These are phyloP conservation scores for Perca schrenkii DNA, from an alignment of 2,113 vertebrate species.

Conservation along the genomic window DNA sequence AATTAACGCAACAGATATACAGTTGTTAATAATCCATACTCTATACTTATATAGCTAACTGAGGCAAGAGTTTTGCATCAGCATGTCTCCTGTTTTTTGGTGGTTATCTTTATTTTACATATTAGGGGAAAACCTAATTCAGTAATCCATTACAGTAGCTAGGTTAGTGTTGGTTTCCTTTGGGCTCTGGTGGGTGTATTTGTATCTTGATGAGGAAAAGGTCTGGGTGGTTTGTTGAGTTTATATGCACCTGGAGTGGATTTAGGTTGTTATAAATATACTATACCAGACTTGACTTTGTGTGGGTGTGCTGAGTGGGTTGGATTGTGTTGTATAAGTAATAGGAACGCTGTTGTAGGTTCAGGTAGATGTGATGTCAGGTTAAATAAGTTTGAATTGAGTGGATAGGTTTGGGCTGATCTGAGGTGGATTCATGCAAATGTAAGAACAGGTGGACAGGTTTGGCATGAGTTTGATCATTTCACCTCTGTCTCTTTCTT, in stretches of 20 bases:
- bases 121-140: neutral
- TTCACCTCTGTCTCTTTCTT: neutral
- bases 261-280: conserved; percentile 18
- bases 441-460: neutral
- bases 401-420: neutral
- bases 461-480: neutral
- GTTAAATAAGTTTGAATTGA: conserved; percentile 12
- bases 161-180: neutral
- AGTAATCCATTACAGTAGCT: neutral
- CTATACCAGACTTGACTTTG: neutral
- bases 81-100: neutral
- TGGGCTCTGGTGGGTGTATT: neutral
- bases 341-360: neutral
- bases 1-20: too few relatives aligned
- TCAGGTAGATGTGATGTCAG: conserved; percentile 10
- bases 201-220: neutral
- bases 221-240: neutral
- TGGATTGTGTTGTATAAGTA: conserved; percentile 23
- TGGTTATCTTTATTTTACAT: neutral
- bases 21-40: too few relatives aligned
- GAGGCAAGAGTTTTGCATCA: neutral
- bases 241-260: neutral
- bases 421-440: conserved; percentile 21
- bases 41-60: too few relatives aligned
- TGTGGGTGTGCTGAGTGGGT: conserved; percentile 33